These are phyloP conservation scores for Sebastes jordani DNA, from an alignment of 2,797 vertebrate genomes.

Conservation along the genomic window DNA sequence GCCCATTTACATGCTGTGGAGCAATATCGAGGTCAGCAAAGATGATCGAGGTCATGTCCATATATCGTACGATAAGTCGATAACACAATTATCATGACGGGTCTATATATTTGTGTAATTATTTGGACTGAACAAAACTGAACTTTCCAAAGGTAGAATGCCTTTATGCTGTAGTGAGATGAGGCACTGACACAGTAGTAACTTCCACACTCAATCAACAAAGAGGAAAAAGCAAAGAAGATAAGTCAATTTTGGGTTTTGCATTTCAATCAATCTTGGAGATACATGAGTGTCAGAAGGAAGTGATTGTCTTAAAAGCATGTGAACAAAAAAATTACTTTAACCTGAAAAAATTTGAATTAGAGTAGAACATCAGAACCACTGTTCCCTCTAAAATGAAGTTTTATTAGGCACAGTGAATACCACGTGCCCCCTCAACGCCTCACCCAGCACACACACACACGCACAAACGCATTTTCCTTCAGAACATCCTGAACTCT, in stretches of 20 bases:
- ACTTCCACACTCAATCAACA: neutral
- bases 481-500: constrained; percentile 44
- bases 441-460: constrained; percentile 8
- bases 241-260: neutral
- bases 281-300: neutral
- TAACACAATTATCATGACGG: neutral
- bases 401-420: constrained; percentile 29
- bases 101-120: neutral
- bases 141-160: neutral
- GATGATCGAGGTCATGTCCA: neutral
- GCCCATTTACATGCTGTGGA: neutral
- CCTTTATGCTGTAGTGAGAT: neutral
- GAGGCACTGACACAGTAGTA: neutral
- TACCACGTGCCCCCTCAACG: neutral
- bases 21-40: neutral
- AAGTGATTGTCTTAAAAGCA: neutral
- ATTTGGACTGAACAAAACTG: neutral
- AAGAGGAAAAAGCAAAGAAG: neutral
- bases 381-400: constrained; percentile 4
- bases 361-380: neutral
- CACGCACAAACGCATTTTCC: constrained; percentile 10
- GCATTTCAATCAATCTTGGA: neutral
- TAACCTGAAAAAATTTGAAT: neutral
- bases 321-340: neutral
- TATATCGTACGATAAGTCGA: neutral